Evolutionary conservation across 2,888 invertebrate species (phyloP), one percentile per base, ranked within the genome.

Genomic region (Sabatieria punctata): DNA sequence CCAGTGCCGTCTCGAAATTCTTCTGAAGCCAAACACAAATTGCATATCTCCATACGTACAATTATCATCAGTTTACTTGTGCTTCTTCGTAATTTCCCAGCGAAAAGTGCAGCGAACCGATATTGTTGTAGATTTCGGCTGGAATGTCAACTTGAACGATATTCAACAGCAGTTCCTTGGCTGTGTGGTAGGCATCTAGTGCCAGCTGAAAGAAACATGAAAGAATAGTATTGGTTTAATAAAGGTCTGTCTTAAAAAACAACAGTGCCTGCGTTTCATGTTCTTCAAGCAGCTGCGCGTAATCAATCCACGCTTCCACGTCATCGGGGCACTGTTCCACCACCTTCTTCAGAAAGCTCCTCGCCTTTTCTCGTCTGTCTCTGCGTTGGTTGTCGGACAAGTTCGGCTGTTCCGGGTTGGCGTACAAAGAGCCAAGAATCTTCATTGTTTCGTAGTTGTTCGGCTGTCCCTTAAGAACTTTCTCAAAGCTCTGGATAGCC

Each of bases 391-490:
- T 3, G 3, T 43, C 43, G 4, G 43, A 43, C 35, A 21, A 6
- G 19, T 4, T 13, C n/a, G 11, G 11, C 38, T 38, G 38, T 37
- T 47, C 30, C 6, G 39, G 27, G 33, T 67, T 66, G 13, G 95
- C 91, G 66, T 99, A 97, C 0, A 97, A 71, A 0, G 93, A 91
- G 1, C 95, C 97, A 11, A 99, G 75, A 57, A 97, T 95, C 72
- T 97, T 97, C 88, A 97, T 91, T 0, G 97, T 93, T 68, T 99
- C 97, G 63, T 93, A 93, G 72, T 97, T 97, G 30, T 86, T 88
- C 0, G 95, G 91, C 65, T 91, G 86, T 0, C 79, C 84, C 73
- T 95, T 95, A 4, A 97, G 71, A 1, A 99, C 95, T 71, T 91
- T 93, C 71, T 99, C 97, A 67, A 99, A 97, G 66, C 93, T 93